Evolutionary conservation across 35 echinoderm and acorn worm genomes (phyloP).

Genomic region (Hemicentrotus pulcherrimus): DNA sequence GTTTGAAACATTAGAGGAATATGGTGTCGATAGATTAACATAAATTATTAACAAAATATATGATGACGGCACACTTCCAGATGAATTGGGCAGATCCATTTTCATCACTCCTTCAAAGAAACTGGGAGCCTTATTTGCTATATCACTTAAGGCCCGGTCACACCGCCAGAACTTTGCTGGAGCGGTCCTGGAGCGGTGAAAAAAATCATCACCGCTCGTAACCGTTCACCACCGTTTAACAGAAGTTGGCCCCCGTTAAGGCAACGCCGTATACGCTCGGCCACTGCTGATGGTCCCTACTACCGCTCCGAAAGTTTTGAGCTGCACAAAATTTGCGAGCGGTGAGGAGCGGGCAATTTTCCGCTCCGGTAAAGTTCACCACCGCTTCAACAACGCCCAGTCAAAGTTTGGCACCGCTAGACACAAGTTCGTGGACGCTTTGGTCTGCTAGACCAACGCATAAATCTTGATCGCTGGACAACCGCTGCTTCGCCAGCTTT

Average conservation of each 20-base stretch:
- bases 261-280: conserved; percentile 31
- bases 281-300: conserved; percentile 29
- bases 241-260: conserved; percentile 37
- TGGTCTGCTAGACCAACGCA: conserved; percentile 35
- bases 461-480: conserved; percentile 26
- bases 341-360: conserved; percentile 21
- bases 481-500: conserved; percentile 37
- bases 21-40: too few species aligned
- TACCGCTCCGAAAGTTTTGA: conserved; percentile 44
- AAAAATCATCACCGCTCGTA: conserved; percentile 30
- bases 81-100: too few species aligned
- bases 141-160: not conserved
- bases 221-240: conserved; percentile 45
- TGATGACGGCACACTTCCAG: too few species aligned
- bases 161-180: conserved; percentile 38
- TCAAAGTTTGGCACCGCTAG: conserved; percentile 41
- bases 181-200: conserved; percentile 34
- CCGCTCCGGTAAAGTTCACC: conserved; percentile 27
- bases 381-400: conserved; percentile 37
- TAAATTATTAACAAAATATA: too few species aligned
- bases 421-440: conserved; percentile 38
- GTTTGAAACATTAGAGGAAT: too few species aligned
- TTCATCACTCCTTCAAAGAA: too few species aligned
- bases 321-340: conserved; percentile 43
- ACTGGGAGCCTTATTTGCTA: too few species aligned